Evolutionary conservation across 2,888 invertebrate species (phyloP), one percentile per base, ranked within the genome.

Genomic region (Metellina segmentata): DNA sequence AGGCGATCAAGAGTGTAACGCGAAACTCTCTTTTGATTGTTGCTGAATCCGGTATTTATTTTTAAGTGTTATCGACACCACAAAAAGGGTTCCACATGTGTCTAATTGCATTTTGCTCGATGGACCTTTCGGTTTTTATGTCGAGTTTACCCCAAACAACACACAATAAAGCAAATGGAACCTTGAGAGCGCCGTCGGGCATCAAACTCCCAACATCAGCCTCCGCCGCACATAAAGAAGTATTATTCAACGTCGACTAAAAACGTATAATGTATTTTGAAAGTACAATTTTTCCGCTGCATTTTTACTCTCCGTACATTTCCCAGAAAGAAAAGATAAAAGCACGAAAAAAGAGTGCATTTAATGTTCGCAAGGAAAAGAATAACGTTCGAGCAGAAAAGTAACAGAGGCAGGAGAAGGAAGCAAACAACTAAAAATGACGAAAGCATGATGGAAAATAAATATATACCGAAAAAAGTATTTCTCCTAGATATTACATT

Each of bases 381-480:
- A 78, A 89, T 78, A 86, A 78, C 77, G 75, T 79, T 48, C 49
- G 48, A 75, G 13, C 7, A 13, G 86, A 78, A 86, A 85, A 70
- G 74, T 61, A 72, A 72, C 61, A 83, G n/a, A 53, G 51, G 53
- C 34, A 53, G 72, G 16, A 78, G 34, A n/a, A 77, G 19, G 70
- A 79, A 77, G 75, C 52, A 52, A 75, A 82, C 74, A 82, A 82
- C 19, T 74, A 88, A 88, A 87, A 88, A 81, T 52, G 87, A 88
- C 78, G 61, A 88, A 88, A 89, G 83, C 83, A 89, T 89, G 89
- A 89, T 89, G 89, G 89, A 89, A 89, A 89, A 89, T 89, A 89
- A 89, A 89, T 89, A 89, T 89, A 89, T 89, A 89, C 83, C 69
- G 51, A 89, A 88, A 81, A 81, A 81, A 72, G 70, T 79, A 71